A percentile compares a stretch with the other conserved stretches of the same genome.
These are phyloP conservation scores for Reticulitermes lucifugus DNA, from an alignment of 2,888 invertebrate genomes.

Conservation along the genomic window DNA sequence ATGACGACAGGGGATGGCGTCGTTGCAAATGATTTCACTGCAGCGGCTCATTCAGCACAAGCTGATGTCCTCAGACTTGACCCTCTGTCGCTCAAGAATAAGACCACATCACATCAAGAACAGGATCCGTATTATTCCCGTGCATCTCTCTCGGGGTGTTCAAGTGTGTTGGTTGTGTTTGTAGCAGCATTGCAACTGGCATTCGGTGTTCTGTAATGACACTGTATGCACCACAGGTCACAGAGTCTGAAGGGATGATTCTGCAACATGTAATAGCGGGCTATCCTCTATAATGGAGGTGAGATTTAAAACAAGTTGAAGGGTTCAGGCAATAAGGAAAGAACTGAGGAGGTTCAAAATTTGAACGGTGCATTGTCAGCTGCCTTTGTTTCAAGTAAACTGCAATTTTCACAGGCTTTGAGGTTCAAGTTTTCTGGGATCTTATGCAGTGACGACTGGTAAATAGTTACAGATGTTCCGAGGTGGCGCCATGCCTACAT, in stretches of 20 bases:
- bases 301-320: too few relatives aligned
- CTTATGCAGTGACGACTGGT: too few relatives aligned
- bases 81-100: conserved; percentile 56
- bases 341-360: too few relatives aligned
- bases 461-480: too few relatives aligned
- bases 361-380: too few relatives aligned
- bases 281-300: too few relatives aligned
- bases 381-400: too few relatives aligned
- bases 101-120: conserved; percentile 53
- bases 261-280: neutral
- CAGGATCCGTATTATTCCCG: neutral
- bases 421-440: too few relatives aligned
- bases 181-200: neutral
- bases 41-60: conserved; percentile 64
- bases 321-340: too few relatives aligned
- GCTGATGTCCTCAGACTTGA: conserved; percentile 59
- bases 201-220: neutral
- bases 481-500: too few relatives aligned
- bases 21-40: conserved; percentile 61
- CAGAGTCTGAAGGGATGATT: neutral
- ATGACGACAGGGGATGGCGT: conserved; percentile 66
- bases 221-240: too few relatives aligned
- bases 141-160: neutral
- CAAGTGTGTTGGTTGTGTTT: conserved; percentile 1
- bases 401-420: too few relatives aligned